phyloP scores from a whole-genome alignment of 2,888 invertebrate species.

The Scaptomyza tumidula region DNA sequence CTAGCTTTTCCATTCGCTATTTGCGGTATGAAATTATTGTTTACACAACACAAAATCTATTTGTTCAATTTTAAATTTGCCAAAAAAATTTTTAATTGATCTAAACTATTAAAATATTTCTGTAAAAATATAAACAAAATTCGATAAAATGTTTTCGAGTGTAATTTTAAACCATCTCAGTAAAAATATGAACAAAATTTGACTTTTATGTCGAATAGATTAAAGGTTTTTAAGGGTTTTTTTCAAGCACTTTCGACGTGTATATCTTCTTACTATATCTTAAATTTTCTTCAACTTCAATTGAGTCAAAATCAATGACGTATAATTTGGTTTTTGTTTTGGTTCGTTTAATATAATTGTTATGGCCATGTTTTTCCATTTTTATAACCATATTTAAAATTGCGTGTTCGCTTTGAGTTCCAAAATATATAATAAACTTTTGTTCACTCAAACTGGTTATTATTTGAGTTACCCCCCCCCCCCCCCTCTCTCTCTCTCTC shows the following conservation, averaged over 20 bases:
- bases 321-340: slow-evolving; percentile 3
- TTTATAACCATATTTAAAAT: background rate
- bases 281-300: background rate
- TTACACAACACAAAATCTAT: background rate
- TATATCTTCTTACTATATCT: no score
- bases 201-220: no score
- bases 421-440: background rate
- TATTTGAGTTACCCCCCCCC: background rate
- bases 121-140: no score
- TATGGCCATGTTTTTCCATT: slow-evolving; percentile 5
- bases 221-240: no score
- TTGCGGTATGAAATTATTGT: slow-evolving; percentile 9
- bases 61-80: no score
- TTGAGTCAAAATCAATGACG: slow-evolving; percentile 21
- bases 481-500: background rate
- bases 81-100: background rate
- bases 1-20: background rate
- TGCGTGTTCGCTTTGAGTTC: background rate
- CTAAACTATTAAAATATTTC: background rate
- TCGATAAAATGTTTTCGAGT: no score
- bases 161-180: background rate
- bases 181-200: no score
- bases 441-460: slow-evolving; percentile 9
- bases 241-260: no score
- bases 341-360: background rate